Base-by-base conservation (phyloP, 2,888 invertebrate species). In the Andrena bucephala region DNA sequence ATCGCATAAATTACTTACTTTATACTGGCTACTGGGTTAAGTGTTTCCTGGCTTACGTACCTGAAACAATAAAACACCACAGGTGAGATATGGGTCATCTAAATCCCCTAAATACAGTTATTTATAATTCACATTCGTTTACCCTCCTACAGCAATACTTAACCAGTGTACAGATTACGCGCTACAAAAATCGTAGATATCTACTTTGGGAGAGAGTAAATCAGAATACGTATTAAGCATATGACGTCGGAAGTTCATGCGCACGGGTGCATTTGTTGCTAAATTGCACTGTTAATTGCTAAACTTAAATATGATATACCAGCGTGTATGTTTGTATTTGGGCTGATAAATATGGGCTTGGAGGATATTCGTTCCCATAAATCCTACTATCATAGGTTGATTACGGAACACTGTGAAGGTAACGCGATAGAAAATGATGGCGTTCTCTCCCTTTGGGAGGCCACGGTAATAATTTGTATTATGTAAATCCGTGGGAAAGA, bases 1-100 rank as follows among this genome's bases (percentile, higher is more conserved):
- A 79, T 76, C 69, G 63, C 62, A 72, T 72, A 79, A 73, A 77
- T 84, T 86, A 87, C 87, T 87, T 86, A 87, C 87, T 81, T 65
- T 63, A 69, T 16, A 50, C 31, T 36, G 27, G 13, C 52, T 42
- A 63, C 57, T 27, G 31, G 31, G 31, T 8, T n/a, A 77, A 73
- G 48, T 57, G 36, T 72, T 33, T 52, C 77, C 65, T 59, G 67
- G 70, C 65, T 79, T 81, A 87, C 88, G 62, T 87, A 88, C 89
- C 89, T 89, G 87, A 48, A 89, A 89, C 82, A 88, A 48, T 48
- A 77, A 86, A 81, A 75, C 10, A 63, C 33, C 6, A 29, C 27
- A 24, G 1, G 71, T 86, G 20, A 86, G 71, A 62, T 10, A n/a
- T 42, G 5, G 29, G 10, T 10, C 16, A 7, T 31, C 10, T 2